Evolutionary conservation across 2,113 vertebrate species (phyloP).

Genomic region (Mola mola): DNA sequence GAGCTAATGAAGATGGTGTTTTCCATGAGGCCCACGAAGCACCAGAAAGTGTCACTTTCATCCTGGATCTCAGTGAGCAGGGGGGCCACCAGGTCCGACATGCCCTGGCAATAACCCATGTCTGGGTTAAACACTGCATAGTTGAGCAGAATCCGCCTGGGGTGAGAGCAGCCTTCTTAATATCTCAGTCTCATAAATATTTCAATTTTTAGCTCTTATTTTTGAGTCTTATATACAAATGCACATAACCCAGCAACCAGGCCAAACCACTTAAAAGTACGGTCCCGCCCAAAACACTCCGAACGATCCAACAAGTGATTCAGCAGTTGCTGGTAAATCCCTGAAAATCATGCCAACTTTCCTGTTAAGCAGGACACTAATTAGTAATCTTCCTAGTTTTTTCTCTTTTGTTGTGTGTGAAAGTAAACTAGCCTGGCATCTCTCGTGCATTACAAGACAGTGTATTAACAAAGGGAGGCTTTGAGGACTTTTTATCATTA

Average conservation of each 20-base stretch:
- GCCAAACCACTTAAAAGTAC: too few relatives aligned
- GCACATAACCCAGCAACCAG: background rate
- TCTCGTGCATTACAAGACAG: too few relatives aligned
- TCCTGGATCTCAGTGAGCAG: slow-evolving; percentile 94
- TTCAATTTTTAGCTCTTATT: background rate
- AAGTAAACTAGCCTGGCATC: too few relatives aligned
- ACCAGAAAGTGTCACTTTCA: slow-evolving; percentile 98
- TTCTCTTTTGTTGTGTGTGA: too few relatives aligned
- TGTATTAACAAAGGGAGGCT: too few relatives aligned
- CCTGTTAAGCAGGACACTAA: too few relatives aligned
- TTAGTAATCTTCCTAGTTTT: too few relatives aligned
- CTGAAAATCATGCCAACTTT: too few relatives aligned
- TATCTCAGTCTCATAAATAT: slow-evolving; percentile 33
- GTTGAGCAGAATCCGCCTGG: slow-evolving; percentile 94
- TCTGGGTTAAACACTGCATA: slow-evolving; percentile 92
- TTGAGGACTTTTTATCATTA: too few relatives aligned
- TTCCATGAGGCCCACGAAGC: slow-evolving; percentile 98
- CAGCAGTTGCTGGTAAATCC: too few relatives aligned
- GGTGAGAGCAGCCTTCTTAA: slow-evolving; percentile 18
- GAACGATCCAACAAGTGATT: too few relatives aligned
- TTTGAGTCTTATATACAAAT: slow-evolving; percentile 10
- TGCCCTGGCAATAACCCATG: slow-evolving; percentile 96
- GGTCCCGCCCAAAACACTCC: too few relatives aligned
- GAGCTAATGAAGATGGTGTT: slow-evolving; percentile 98
- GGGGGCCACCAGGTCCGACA: slow-evolving; percentile 97